Evolutionary conservation across 92 coral and sea anemone species (phyloP).

Genomic region (Isaurus tuberculatus): DNA sequence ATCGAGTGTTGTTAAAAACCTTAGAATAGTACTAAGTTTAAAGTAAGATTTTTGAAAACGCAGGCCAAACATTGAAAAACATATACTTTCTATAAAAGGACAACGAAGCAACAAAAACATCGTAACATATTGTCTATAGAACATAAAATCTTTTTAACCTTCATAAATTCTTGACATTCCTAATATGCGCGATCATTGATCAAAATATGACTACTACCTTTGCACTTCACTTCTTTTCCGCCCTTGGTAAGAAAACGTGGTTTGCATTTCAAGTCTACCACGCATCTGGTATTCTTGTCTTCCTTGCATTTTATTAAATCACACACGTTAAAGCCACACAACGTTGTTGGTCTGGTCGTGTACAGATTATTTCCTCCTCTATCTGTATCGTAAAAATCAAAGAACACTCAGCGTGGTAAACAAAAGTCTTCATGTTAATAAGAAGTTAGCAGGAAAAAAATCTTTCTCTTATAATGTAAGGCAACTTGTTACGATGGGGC

Average conservation of each 20-base stretch:
- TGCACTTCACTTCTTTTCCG: conserved; percentile 51
- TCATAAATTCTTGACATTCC: no score
- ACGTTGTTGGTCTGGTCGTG: conserved; percentile 5
- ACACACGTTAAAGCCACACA: conserved; percentile 54
- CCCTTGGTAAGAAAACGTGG: conserved; percentile 42
- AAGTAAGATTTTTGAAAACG: no score
- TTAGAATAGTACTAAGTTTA: no score
- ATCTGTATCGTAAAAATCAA: not conserved
- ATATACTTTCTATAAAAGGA: no score
- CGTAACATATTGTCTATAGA: no score
- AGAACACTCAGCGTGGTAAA: not conserved
- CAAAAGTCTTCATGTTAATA: not conserved
- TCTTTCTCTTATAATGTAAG: not conserved
- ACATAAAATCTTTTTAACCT: not conserved
- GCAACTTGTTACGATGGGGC: no score
- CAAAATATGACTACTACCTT: conserved; percentile 38
- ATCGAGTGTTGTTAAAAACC: no score
- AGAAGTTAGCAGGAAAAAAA: not conserved
- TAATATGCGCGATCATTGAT: not conserved
- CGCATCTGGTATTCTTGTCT: conserved; percentile 36
- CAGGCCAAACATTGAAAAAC: no score
- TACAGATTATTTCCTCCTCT: not conserved
- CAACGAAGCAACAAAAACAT: no score
- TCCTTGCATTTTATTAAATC: conserved; percentile 48
- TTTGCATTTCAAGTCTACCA: conserved; percentile 56